Conservation (phyloP, 2,888 invertebrate species). For the Rhamnusium bicolor region DNA sequence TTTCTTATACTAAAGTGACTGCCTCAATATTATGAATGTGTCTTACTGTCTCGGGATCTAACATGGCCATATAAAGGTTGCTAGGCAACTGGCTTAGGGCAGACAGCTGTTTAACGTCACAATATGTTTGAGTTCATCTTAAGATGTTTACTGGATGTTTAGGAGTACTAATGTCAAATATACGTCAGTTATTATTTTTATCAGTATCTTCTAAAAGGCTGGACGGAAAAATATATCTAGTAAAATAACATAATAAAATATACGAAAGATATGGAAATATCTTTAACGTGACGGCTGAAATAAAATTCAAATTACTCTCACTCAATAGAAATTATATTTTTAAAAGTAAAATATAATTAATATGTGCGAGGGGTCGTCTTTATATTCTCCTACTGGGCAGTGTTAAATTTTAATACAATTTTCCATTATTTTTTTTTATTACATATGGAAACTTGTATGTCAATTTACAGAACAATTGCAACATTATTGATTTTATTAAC, state of each 20-base stretch:
- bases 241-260: background rate
- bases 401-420: no score
- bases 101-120: slow-evolving; percentile 43
- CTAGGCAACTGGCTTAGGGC: slow-evolving; percentile 22
- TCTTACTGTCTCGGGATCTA: background rate
- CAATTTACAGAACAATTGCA: no score
- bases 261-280: no score
- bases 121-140: slow-evolving; percentile 41
- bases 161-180: slow-evolving; percentile 45
- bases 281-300: no score
- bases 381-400: no score
- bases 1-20: background rate
- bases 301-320: no score
- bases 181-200: slow-evolving; percentile 43
- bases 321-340: no score
- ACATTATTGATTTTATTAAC: no score
- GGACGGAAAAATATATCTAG: background rate
- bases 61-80: slow-evolving; percentile 7
- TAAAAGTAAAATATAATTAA: no score
- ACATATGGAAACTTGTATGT: no score
- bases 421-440: no score
- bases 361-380: no score
- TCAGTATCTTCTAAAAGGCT: slow-evolving; percentile 25
- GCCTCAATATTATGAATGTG: slow-evolving; percentile 7
- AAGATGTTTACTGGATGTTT: slow-evolving; percentile 46